Percentiles rank a stretch among this genome's conserved stretches.
Conservation (phyloP, 2,888 invertebrate species). For the Eurytoma californica region DNA sequence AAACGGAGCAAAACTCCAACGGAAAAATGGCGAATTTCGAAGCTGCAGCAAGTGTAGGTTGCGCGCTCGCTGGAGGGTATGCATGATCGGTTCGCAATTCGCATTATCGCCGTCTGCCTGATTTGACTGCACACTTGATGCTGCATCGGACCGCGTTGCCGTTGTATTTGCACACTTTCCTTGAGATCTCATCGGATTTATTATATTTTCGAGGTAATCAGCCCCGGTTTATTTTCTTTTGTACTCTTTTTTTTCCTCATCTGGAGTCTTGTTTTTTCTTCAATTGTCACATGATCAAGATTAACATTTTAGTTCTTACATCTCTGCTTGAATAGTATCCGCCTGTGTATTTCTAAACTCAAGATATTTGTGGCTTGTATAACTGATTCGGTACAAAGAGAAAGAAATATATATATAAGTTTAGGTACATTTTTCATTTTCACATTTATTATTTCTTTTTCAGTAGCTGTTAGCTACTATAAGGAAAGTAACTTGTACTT, state of each 20-base stretch:
- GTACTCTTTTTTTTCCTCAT: conserved; percentile 9
- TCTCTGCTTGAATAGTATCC: conserved; percentile 1
- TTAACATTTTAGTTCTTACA: conserved; percentile 10
- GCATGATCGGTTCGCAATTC: too few relatives aligned
- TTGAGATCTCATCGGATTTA: background rate
- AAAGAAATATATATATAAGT: background rate
- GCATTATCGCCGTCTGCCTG: too few relatives aligned
- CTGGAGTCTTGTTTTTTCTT: background rate
- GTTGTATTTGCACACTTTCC: background rate
- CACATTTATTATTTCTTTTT: background rate
- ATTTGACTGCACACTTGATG: too few relatives aligned
- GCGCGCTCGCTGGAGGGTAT: too few relatives aligned
- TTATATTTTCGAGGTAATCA: conserved; percentile 15
- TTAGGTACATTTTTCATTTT: background rate
- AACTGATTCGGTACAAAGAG: conserved; percentile 29
- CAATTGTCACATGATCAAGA: conserved; percentile 19
- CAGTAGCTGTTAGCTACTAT: too few relatives aligned
- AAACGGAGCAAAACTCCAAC: too few relatives aligned
- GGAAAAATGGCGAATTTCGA: too few relatives aligned
- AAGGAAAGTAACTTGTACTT: too few relatives aligned
- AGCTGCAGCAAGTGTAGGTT: background rate
- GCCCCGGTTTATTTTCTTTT: background rate
- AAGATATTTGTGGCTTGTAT: conserved; percentile 23
- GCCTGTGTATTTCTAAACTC: background rate
- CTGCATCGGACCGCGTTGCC: too few relatives aligned